These are phyloP conservation scores for Typhlichthys subterraneus DNA, from an alignment of 2,797 vertebrate species.

Conservation along the genomic window DNA sequence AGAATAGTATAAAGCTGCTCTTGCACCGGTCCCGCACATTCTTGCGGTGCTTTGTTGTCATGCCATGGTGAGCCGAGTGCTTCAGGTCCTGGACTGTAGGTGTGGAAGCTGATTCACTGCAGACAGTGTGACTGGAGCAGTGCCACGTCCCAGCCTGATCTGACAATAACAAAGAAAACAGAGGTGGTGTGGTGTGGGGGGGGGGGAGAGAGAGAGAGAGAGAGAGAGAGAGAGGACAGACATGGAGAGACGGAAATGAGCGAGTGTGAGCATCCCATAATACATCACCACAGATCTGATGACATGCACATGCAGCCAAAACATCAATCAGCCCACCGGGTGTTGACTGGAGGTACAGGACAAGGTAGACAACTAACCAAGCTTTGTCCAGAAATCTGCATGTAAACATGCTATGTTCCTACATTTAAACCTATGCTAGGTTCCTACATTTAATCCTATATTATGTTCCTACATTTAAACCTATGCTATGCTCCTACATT, in stretches of 20 bases:
- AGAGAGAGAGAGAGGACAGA: slow-evolving; percentile 28
- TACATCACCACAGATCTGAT: slow-evolving; percentile 64
- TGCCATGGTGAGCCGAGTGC: slow-evolving; percentile 35
- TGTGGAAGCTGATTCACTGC: slow-evolving; percentile 51
- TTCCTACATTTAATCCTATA: no score
- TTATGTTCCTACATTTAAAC: no score
- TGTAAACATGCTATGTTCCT: no score
- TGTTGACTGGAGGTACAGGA: slow-evolving; percentile 24
- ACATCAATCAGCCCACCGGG: slow-evolving; percentile 52
- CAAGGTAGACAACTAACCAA: slow-evolving; percentile 27
- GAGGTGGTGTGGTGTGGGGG: slow-evolving; percentile 20
- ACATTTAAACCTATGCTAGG: no score
- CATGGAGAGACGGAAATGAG: slow-evolving; percentile 56
- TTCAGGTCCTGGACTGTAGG: slow-evolving; percentile 54
- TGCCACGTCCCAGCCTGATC: slow-evolving; percentile 55
- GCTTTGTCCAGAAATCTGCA: no score
- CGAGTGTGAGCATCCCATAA: slow-evolving; percentile 48
- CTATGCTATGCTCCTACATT: no score
- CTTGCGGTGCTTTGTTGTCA: slow-evolving; percentile 48
- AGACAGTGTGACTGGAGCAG: slow-evolving; percentile 20
- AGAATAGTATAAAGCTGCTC: slow-evolving; percentile 28
- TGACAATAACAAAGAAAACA: slow-evolving; percentile 38
- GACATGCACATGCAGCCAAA: slow-evolving; percentile 60
- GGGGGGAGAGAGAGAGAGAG: neutral
- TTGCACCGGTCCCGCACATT: slow-evolving; percentile 27